Evolutionary conservation across 2,113 vertebrate genomes (phyloP), one percentile per base, ranked within the genome.

Genomic region (Hepsetus odoe): DNA sequence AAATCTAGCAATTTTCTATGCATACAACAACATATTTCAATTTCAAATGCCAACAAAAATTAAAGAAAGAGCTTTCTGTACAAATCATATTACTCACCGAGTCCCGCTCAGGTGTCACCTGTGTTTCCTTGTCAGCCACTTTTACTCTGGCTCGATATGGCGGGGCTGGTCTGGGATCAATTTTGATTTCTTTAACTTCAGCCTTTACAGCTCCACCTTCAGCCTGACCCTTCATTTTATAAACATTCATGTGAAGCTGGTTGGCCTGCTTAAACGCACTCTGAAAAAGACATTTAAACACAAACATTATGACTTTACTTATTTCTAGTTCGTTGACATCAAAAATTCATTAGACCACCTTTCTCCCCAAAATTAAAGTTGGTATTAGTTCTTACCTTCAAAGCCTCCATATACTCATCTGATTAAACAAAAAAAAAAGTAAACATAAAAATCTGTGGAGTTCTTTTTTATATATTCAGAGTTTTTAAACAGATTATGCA

Each of bases 331-430:
- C 13, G 28, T 16, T 9, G 18, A n/a, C 28, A 59, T 11, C 28
- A 20, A 35, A 65, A 12, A 35, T 28, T 55, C 3, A 55, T 68
- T n/a, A 33, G 13, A n/a, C n/a, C n/a, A n/a, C n/a, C n/a, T n/a
- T n/a, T n/a, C n/a, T n/a, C n/a, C n/a, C n/a, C n/a, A 20, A 18
- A 1, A 20, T 49, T 49, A 49, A 20, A 49, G 35, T 4, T 18
- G 2, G 16, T 58, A 33, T 53, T 59, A 49, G 53, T 24, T 3
- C 3, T 16, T 96, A 98, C 97, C 96, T 98, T 99, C 76, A 99
- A 91, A 82, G 96, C 96, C 93, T 99, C 97, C 92, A 96, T 94
- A 76, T 98, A 99, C 84, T 99, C 97, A 88, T 95, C 97, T 99
- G 88, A n/a, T 72, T 6, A 26, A 20, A 55, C 51, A 38, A 0